Base-by-base conservation (phyloP, 2,113 vertebrate species). In the Tringa solitaria region DNA sequence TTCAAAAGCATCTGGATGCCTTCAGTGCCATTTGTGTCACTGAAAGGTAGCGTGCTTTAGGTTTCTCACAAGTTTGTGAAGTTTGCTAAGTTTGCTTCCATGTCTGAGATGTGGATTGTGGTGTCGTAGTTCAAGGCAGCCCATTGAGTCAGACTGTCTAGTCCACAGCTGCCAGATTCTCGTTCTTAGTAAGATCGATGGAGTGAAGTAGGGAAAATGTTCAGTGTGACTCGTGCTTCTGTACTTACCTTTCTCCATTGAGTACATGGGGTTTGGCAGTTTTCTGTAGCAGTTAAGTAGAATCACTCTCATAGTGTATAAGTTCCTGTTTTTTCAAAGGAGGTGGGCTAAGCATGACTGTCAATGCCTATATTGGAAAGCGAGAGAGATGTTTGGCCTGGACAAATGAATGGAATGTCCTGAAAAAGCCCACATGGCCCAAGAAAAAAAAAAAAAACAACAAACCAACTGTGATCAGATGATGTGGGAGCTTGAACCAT, bases 361-460 rank as follows among this genome's bases (percentile, higher is more conserved):
- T 88, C 63, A 63, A 15, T 92, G 94, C 82, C 88, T 92, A 4
- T 90, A 95, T 90, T 78, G 89, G 93, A 95, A 95, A 90, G 60
- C 27, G 60, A 89, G 59, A 32, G 43, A 91, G 56, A 59, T 51
- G 28, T 84, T 81, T 93, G 76, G 72, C 64, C 46, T 90, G 68
- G 68, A n/a, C 60, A 90, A 80, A 92, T 84, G 67, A 74, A 69
- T 84, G 93, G 83, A 93, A 95, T 92, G 90, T 95, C 79, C 75
- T 93, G 83, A 96, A 79, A 92, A 90, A 90, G 73, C 32, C 59
- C 85, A 80, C 76, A 54, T 89, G 76, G 85, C 83, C 83, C 3
- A 2, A 39, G 65, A 51, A 23, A 9, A 1, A 8, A 32, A 9
- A 32, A 69, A 81, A 54, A 35, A 48, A 14, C n/a, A n/a, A 41